Conservation (phyloP, 2,797 vertebrate species). For the Ctenopoma kingsleyae region DNA sequence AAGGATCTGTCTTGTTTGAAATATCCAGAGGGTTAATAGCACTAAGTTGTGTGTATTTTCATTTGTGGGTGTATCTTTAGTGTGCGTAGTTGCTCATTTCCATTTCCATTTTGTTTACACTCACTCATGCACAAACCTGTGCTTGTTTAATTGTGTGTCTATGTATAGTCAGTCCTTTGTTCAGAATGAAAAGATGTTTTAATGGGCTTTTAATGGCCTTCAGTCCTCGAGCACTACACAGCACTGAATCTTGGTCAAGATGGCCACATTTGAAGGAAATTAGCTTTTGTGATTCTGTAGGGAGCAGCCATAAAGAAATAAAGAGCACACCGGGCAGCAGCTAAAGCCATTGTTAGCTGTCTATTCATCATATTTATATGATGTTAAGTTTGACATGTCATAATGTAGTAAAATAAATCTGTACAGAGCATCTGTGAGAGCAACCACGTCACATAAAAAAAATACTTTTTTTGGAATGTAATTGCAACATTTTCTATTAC, state of each 20-base stretch:
- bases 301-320: slow-evolving; percentile 4
- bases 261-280: slow-evolving; percentile 17
- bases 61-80: background rate
- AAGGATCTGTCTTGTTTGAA: background rate
- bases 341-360: background rate
- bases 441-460: background rate
- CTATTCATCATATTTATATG: too few species aligned
- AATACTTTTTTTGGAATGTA: too few species aligned
- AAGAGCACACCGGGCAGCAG: background rate
- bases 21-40: background rate
- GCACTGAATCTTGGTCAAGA: slow-evolving; percentile 11
- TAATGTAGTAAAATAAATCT: background rate
- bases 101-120: background rate
- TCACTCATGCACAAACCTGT: background rate
- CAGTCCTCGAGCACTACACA: slow-evolving; percentile 17
- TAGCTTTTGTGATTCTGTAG: slow-evolving; percentile 2
- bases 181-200: slow-evolving; percentile 23
- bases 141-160: background rate
- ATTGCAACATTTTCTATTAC: too few species aligned
- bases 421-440: background rate
- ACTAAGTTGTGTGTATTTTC: background rate
- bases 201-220: slow-evolving; percentile 60
- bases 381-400: background rate
- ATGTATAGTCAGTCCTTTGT: slow-evolving; percentile 1
- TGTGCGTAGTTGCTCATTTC: background rate